A percentile compares a stretch with the other conserved stretches of the same genome.
Evolutionary conservation across 2,888 invertebrate species (phyloP).

Genomic region (Drosophila mulleri): DNA sequence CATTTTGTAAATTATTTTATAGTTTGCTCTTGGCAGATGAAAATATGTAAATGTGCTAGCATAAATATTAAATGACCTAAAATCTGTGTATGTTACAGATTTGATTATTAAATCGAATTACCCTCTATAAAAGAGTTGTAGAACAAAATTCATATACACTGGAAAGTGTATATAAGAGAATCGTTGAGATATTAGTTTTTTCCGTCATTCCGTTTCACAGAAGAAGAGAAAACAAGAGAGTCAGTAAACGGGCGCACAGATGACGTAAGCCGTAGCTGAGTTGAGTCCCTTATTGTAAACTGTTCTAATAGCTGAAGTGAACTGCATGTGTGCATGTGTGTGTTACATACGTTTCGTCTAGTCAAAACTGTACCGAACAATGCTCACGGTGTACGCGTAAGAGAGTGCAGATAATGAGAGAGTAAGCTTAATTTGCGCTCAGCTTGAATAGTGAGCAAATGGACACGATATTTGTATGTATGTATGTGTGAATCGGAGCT

Average conservation of each 20-base stretch:
- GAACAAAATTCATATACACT: neutral
- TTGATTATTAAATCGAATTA: neutral
- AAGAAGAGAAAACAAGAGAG: neutral
- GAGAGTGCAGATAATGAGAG: neutral
- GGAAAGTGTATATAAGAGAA: neutral
- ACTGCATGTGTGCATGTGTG: neutral
- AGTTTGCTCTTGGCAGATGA: neutral
- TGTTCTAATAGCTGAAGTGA: neutral
- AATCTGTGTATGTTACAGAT: neutral
- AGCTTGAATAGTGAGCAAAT: neutral
- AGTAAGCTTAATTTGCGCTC: too few species aligned
- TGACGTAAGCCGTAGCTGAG: too few species aligned
- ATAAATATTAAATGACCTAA: neutral
- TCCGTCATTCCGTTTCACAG: neutral
- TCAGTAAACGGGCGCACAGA: too few species aligned
- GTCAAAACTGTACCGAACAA: neutral
- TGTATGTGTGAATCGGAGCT: neutral
- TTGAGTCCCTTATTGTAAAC: neutral
- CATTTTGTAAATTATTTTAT: slow-evolving; percentile 6
- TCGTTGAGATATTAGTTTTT: neutral
- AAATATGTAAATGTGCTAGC: neutral
- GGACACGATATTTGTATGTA: neutral
- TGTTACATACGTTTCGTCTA: neutral
- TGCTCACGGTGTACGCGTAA: neutral
- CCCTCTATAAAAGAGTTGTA: neutral